Base-by-base conservation (phyloP, 53 echinoderm and acorn worm genomes). In the Zoroaster sp. region DNA sequence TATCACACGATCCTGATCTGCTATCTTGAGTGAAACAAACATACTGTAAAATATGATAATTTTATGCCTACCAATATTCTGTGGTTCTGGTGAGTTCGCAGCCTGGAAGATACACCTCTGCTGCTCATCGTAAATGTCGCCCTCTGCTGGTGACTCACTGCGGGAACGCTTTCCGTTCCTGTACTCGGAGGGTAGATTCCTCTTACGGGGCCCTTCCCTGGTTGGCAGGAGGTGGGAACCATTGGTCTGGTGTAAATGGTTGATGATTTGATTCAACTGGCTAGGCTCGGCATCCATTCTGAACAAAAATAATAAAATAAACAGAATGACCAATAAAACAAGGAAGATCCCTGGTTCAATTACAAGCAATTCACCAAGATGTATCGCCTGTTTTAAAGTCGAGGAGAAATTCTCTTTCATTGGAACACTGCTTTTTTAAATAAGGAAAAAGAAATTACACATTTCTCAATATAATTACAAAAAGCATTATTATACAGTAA, bases 51-150 rank as follows among this genome's bases (percentile, higher is more conserved):
- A n/a, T n/a, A n/a, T n/a, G n/a, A n/a, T 68, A 68, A 7, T 20
- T 13, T n/a, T 11, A 13, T 39, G 74, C 87, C 46, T 37, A 99
- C 99, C 99, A 54, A 98, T 96, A 39, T 93, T 95, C 35, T 99
- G 96, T 12, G 99, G 99, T 89, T 99, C 99, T 2, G 95, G 96
- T 0, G 99, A 99, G 81, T 99, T 99, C 0, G 99, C 99, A 14
- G 94, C 91, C 74, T 99, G 90, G 74, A 96, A 99, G 54, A 99
- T 93, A 59, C 90, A 93, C 74, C 94, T 87, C 86, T 99, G 99
- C 87, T 98, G 92, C 41, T 93, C 91, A 55, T 96, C 96, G 72
- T 96, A 99, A 75, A 94, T 96, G 80, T 95, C 94, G 88, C 94
- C 96, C 75, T 94, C 94, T 20, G 73, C 25, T 6, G 97, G 95